Percentiles rank a stretch among this genome's conserved stretches.
Evolutionary conservation across 2,888 invertebrate species (phyloP).

Genomic region (Cantharis nigra): DNA sequence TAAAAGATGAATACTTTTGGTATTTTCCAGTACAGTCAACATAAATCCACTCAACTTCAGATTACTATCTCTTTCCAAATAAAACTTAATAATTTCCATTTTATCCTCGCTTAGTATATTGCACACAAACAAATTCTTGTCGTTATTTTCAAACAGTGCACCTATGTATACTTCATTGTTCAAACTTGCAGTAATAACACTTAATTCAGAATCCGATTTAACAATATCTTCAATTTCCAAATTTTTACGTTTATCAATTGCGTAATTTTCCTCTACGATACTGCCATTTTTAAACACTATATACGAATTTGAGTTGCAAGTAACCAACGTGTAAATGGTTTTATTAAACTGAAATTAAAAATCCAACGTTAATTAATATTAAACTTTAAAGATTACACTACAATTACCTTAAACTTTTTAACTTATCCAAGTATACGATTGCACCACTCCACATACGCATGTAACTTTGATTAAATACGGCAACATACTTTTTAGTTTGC

Average conservation of each 20-base stretch:
- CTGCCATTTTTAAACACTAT: constrained; percentile 73
- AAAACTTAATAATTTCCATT: constrained; percentile 41
- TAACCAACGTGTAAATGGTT: constrained; percentile 62
- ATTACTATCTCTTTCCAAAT: constrained; percentile 52
- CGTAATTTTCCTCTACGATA: constrained; percentile 65
- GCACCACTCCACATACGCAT: constrained; percentile 67
- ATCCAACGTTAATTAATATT: constrained; percentile 12
- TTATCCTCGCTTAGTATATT: constrained; percentile 34
- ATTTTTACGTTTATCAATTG: constrained; percentile 67
- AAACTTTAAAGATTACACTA: not conserved
- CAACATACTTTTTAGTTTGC: constrained; percentile 63
- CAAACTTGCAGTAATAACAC: constrained; percentile 43
- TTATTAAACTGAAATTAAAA: constrained; percentile 61
- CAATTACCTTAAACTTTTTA: constrained; percentile 67
- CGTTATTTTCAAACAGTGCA: constrained; percentile 33
- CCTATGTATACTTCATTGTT: constrained; percentile 45
- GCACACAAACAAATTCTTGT: constrained; percentile 37
- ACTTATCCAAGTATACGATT: constrained; percentile 66
- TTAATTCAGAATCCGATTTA: constrained; percentile 45
- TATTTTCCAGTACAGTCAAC: constrained; percentile 57
- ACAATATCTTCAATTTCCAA: constrained; percentile 50
- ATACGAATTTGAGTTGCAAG: constrained; percentile 57
- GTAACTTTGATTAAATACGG: constrained; percentile 69
- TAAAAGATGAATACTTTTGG: constrained; percentile 52
- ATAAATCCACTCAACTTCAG: constrained; percentile 59